A percentile compares a stretch with the other conserved stretches of the same genome.
Evolutionary conservation across 2,797 vertebrate species (phyloP).

Genomic region (Coracias cyanogaster): DNA sequence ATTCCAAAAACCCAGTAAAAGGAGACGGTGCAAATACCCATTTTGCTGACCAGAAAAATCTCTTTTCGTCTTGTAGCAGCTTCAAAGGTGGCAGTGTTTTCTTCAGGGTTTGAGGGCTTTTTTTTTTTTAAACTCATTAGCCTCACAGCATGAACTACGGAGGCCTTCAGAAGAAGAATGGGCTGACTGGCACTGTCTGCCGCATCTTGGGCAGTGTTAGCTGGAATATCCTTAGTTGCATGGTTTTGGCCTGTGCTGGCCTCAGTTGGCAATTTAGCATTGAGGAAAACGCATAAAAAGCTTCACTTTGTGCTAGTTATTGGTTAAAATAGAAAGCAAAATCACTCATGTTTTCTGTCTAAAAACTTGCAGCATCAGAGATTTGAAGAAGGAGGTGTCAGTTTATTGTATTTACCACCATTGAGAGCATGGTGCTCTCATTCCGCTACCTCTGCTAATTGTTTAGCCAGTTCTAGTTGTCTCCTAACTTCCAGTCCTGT

Average conservation of each 20-base stretch:
- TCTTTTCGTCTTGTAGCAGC: background rate
- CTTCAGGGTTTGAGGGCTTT: background rate
- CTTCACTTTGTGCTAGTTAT: background rate
- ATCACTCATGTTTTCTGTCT: background rate
- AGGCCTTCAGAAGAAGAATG: background rate
- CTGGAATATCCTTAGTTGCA: background rate
- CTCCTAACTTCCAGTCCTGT: background rate
- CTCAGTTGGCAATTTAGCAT: background rate
- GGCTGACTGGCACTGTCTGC: background rate
- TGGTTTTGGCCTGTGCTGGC: background rate
- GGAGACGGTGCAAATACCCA: background rate
- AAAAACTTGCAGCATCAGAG: background rate
- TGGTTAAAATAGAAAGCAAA: background rate
- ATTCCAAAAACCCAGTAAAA: background rate
- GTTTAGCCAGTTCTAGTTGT: background rate
- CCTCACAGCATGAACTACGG: background rate
- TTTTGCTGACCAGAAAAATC: background rate
- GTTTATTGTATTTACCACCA: background rate
- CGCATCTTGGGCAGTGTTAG: background rate
- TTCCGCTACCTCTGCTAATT: background rate
- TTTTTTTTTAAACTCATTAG: background rate
- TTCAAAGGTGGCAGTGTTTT: background rate
- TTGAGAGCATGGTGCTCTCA: background rate
- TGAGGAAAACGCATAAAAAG: background rate
- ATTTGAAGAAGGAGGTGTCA: background rate